A percentile compares a stretch with the other conserved stretches of the same genome.
These are phyloP conservation scores for Platygyra sinensis DNA, from an alignment of 64 coral and sea anemone species.

Conservation along the genomic window DNA sequence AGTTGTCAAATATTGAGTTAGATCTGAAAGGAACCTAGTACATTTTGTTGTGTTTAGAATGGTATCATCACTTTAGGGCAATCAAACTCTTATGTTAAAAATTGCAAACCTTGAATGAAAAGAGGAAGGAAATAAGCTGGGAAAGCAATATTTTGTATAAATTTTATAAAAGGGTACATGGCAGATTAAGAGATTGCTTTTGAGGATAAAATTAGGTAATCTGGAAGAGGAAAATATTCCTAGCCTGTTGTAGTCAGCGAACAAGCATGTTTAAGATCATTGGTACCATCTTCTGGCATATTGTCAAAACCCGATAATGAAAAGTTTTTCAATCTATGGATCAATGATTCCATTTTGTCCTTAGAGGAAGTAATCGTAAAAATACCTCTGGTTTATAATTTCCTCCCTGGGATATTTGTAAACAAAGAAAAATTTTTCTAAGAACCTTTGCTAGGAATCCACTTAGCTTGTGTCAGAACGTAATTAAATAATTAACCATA, in stretches of 20 bases:
- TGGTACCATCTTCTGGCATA: background rate
- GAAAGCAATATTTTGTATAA: no score
- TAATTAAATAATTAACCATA: slow-evolving; percentile 36
- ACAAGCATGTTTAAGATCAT: background rate
- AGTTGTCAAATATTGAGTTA: slow-evolving; percentile 10
- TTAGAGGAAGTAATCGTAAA: background rate
- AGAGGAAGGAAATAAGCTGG: background rate
- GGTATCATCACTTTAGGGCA: background rate
- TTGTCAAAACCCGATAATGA: background rate
- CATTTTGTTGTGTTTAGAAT: slow-evolving; percentile 7
- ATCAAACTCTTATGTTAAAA: slow-evolving; percentile 4
- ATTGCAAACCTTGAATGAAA: background rate
- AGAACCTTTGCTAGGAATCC: slow-evolving; percentile 22
- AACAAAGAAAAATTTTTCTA: background rate
- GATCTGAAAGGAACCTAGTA: background rate
- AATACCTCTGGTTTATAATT: background rate
- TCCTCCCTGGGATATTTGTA: background rate
- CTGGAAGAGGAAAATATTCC: no score
- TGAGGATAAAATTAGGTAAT: no score
- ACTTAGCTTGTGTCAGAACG: slow-evolving; percentile 12
- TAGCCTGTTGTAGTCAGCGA: background rate
- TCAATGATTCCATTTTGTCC: background rate
- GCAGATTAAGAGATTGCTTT: background rate
- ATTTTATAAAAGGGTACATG: background rate
- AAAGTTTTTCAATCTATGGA: background rate